Evolutionary conservation across 2,888 invertebrate species (phyloP), one percentile per base, ranked within the genome.

Genomic region (Caenorhabditis auriculariae): DNA sequence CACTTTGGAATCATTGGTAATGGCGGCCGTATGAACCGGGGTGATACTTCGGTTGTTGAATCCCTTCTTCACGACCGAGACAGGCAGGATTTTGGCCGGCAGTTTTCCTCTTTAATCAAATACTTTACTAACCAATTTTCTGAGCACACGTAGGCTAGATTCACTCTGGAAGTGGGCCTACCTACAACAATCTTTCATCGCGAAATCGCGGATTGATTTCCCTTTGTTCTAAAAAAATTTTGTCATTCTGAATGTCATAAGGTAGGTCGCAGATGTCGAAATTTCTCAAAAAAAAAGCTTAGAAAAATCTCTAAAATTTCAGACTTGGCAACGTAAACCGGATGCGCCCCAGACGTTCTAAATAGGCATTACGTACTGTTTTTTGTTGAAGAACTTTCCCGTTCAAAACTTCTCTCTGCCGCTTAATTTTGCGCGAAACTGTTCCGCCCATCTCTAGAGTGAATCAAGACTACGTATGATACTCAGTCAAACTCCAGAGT

Each of bases 11-110:
- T 85, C 84, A 3, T 85, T 85, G 70, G 86, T 86, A 63, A 86
- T 84, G 26, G 84, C 84, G 15, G 86, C 85, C 72, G 85, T 85
- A 72, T 86, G 86, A 2, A 86, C 63, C 2, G 86, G 86, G 1
- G 85, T 85, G 29, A 86, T 81, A 81, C 84, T 65, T 48, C 68
- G 55, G 55, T 82, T 82, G 61, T 75, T 76, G 55, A 78, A 78
- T 19, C 29, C 39, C 60, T 83, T 83, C 74, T 84, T 84, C 54
- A 81, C 82, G 5, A 83, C 83, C 4, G 83, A 83, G 6, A 81
- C 81, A 62, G 78, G 55, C n/a, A 77, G 63, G 49, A 77, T 77
- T 37, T 66, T 55, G 12, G 52, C 60, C 3, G 71, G 69, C 5
- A 84, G 72, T 52, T 83, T 82, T 54, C 83, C 81, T 24, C 49